Evolutionary conservation across 1,140 invertebrate species (phyloP).

Genomic region (Anagrus nilaparvatae): DNA sequence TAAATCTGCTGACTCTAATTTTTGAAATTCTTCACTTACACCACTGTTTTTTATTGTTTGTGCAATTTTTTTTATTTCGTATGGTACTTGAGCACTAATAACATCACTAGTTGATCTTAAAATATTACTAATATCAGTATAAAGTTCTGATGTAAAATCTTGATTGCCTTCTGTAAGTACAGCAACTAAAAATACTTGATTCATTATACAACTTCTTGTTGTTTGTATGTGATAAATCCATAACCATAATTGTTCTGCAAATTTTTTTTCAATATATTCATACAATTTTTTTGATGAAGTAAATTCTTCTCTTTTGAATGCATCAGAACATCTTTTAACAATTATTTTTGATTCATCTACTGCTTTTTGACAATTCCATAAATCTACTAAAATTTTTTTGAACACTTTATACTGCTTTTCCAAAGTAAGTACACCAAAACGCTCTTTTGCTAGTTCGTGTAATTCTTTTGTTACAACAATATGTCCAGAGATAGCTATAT

Average conservation of each 20-base stretch:
- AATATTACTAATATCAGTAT: constrained; percentile 51
- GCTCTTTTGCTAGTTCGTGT: constrained; percentile 34
- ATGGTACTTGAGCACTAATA: constrained; percentile 55
- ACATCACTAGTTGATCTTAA: constrained; percentile 55
- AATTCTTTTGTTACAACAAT: constrained; percentile 44
- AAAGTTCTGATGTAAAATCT: constrained; percentile 49
- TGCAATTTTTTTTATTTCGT: constrained; percentile 44
- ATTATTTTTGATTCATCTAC: constrained; percentile 25
- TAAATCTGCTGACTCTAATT: constrained; percentile 42
- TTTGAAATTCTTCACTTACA: constrained; percentile 43
- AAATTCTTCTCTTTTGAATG: no score
- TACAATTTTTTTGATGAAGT: neutral
- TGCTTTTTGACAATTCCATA: constrained; percentile 17
- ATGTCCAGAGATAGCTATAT: constrained; percentile 50
- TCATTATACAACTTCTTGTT: constrained; percentile 39
- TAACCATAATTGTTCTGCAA: neutral
- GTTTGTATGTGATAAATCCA: constrained; percentile 32
- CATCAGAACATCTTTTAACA: neutral
- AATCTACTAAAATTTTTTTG: constrained; percentile 9
- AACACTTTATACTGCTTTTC: neutral
- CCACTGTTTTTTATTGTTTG: constrained; percentile 40
- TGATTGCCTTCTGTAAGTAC: constrained; percentile 40
- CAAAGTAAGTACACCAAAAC: constrained; percentile 25
- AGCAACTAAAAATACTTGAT: constrained; percentile 45
- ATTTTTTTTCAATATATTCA: neutral